These are phyloP conservation scores for Danaus melanippus DNA, from an alignment of 1,140 invertebrate species.

Conservation along the genomic window DNA sequence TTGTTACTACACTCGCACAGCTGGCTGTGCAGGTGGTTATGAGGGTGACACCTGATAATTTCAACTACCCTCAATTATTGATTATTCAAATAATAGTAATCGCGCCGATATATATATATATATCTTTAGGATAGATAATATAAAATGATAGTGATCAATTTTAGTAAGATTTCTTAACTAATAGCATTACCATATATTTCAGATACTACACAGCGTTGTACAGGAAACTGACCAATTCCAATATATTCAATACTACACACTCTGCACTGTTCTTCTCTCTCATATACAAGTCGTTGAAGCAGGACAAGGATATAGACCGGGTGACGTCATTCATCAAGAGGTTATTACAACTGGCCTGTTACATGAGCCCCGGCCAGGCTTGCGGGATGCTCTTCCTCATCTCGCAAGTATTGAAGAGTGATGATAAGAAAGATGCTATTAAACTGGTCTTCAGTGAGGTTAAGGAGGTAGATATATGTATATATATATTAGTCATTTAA, in stretches of 20 bases:
- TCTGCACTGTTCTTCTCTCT: slow-evolving; percentile 91
- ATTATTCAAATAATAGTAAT: too few relatives aligned
- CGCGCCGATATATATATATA: too few relatives aligned
- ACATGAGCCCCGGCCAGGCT: slow-evolving; percentile 74
- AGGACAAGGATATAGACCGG: slow-evolving; percentile 81
- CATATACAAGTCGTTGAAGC: slow-evolving; percentile 86
- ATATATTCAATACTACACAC: slow-evolving; percentile 81
- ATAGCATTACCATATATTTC: slow-evolving; percentile 18
- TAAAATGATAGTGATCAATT: too few relatives aligned
- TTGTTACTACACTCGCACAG: too few relatives aligned
- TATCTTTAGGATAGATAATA: too few relatives aligned
- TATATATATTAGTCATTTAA: too few relatives aligned
- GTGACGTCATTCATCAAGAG: slow-evolving; percentile 92
- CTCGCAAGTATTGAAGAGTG: slow-evolving; percentile 77
- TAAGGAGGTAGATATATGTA: slow-evolving; percentile 35
- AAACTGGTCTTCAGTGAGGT: slow-evolving; percentile 45
- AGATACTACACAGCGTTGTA: slow-evolving; percentile 94
- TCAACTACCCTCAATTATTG: too few relatives aligned
- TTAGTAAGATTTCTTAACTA: too few relatives aligned
- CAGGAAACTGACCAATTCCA: slow-evolving; percentile 85
- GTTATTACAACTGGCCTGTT: slow-evolving; percentile 82
- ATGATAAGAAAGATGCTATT: slow-evolving; percentile 41
- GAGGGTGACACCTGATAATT: too few relatives aligned
- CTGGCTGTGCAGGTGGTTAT: too few relatives aligned
- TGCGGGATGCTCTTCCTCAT: slow-evolving; percentile 86